Percentiles rank a stretch among this genome's conserved stretches.
These are phyloP conservation scores for Doris montereyensis DNA, from an alignment of 2,888 invertebrate genomes.

Conservation along the genomic window DNA sequence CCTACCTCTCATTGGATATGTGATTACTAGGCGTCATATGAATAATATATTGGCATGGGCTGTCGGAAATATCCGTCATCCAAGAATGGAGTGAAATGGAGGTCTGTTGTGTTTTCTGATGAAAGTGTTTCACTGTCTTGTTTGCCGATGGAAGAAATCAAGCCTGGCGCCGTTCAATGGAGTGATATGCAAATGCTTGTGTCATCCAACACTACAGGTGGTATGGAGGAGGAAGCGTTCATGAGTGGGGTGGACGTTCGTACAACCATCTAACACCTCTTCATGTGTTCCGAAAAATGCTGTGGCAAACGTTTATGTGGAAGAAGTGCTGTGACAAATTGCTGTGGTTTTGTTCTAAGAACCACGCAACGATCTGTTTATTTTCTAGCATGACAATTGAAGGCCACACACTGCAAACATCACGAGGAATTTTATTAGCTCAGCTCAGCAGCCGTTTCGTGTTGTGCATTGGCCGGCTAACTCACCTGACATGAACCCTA, in stretches of 20 bases:
- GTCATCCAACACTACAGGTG: slow-evolving; percentile 12
- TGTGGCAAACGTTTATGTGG: neutral
- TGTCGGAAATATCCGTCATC: neutral
- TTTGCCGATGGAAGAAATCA: slow-evolving; percentile 1
- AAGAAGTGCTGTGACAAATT: neutral
- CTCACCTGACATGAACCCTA: too few species aligned
- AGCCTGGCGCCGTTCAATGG: neutral
- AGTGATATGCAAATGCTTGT: slow-evolving; percentile 4
- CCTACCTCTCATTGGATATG: neutral
- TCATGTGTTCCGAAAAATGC: slow-evolving; percentile 20
- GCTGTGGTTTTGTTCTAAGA: slow-evolving; percentile 10
- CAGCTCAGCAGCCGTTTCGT: slow-evolving; percentile 7
- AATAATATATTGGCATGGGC: neutral
- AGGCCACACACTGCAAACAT: slow-evolving; percentile 8
- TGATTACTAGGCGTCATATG: slow-evolving; percentile 7
- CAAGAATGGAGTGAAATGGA: neutral
- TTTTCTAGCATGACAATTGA: slow-evolving; percentile 2
- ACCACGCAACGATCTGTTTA: neutral
- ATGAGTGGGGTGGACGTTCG: slow-evolving; percentile 6
- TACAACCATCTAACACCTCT: neutral
- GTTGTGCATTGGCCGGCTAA: slow-evolving; percentile 21
- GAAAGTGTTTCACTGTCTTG: slow-evolving; percentile 1
- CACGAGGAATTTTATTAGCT: slow-evolving; percentile 2
- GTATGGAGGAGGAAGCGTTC: slow-evolving; percentile 22
- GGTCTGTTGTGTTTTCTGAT: neutral